Base-by-base conservation (phyloP, 1,140 invertebrate genomes). In the Cyphomyrmex costatus region DNA sequence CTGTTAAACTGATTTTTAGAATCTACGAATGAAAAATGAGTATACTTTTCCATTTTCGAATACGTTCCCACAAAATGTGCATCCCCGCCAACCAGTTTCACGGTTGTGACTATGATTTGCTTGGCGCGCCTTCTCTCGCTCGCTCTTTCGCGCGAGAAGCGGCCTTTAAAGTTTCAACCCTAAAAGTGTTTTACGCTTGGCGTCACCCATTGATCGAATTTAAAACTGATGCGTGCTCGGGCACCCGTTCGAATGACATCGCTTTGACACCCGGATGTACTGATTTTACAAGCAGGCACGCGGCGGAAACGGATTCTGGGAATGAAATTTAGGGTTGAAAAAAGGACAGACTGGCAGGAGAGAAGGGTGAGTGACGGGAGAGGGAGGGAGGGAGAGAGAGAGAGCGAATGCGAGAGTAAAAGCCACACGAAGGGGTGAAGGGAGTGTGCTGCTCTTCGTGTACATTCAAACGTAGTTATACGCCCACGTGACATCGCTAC, bases 111-210 rank as follows among this genome's bases (percentile, higher is more conserved):
- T 91, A 84, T 90, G 92, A 94, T 91, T 93, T 93, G 90, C 85
- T 91, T 87, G 91, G 91, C 70, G 86, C 46, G 76, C 24, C 51
- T 56, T 70, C 73, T 70, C 79, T 70, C 84, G 63, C 66, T 60
- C 85, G 85, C 78, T 60, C 84, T 90, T 71, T 83, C 89, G 87
- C 83, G 79, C 86, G 88, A 87, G 88, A 88, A 87, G 74, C 79
- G 86, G 91, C 90, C 93, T 94, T 94, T 94, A 94, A 94, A 94
- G 92, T 94, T 92, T 94, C 93, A 94, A 94, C 94, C 94, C 94
- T 95, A 95, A 95, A 95, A 95, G 94, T 94, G 94, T 95, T 95
- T 95, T 94, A 95, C 94, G 94, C 92, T 93, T 92, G 92, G 93
- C 90, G 88, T 95, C 93, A 94, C 91, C 95, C 94, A 95, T 95